These are phyloP conservation scores for Hydrolagus affinis DNA, from an alignment of 2,113 vertebrate genomes.

Conservation along the genomic window DNA sequence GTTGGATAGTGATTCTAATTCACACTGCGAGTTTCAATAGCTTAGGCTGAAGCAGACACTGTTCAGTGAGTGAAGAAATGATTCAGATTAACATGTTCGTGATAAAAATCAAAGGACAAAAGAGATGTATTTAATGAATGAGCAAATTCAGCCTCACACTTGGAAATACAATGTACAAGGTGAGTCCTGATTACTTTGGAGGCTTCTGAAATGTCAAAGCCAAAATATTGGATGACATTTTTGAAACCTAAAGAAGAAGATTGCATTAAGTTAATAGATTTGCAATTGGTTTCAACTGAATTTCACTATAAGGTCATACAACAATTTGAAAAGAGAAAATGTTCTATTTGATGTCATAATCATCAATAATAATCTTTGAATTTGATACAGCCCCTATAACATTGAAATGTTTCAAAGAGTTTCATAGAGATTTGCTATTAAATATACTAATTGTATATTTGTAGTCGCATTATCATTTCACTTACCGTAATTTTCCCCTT, in stretches of 20 bases:
- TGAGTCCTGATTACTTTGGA: not conserved
- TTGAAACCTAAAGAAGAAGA: not conserved
- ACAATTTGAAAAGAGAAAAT: not conserved
- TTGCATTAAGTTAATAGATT: not conserved
- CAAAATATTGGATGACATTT: not conserved
- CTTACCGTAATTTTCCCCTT: too few species aligned
- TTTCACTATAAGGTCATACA: not conserved
- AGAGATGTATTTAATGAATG: not conserved
- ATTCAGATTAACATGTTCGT: not conserved
- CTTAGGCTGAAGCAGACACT: not conserved
- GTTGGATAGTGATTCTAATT: not conserved
- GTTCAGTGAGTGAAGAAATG: not conserved
- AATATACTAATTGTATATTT: too few species aligned
- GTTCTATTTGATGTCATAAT: too few species aligned
- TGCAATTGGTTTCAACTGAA: not conserved
- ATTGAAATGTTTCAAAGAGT: too few species aligned
- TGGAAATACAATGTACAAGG: not conserved
- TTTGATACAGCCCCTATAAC: too few species aligned
- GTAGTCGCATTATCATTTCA: too few species aligned
- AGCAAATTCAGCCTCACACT: not conserved
- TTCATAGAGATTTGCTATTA: too few species aligned
- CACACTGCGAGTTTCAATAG: not conserved
- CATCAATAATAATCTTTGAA: too few species aligned
- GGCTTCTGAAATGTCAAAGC: not conserved
- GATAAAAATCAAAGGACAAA: conserved; percentile 13